phyloP scores from a whole-genome alignment of 2,888 invertebrate genomes.

The Napeogenes sylphis region DNA sequence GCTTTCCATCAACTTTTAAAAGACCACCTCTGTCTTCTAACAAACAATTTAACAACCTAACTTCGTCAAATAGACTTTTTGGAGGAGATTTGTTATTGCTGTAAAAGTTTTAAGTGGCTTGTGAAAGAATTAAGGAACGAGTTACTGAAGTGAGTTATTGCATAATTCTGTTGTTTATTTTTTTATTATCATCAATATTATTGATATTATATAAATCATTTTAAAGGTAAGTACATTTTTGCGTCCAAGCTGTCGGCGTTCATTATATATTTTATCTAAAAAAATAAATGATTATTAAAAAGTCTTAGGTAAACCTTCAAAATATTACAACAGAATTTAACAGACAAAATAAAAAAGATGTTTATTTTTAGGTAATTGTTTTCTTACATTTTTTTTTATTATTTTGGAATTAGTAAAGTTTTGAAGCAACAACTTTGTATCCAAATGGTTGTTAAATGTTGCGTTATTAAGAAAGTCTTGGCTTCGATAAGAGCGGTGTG shows the following conservation, averaged over 20 bases:
- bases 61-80: slow-evolving; percentile 70
- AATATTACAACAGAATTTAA: background rate
- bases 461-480: slow-evolving; percentile 58
- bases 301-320: too few relatives aligned
- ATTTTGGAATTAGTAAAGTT: slow-evolving; percentile 8
- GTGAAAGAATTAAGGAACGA: slow-evolving; percentile 68
- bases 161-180: slow-evolving; percentile 15
- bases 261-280: too few relatives aligned
- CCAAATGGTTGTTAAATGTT: slow-evolving; percentile 44
- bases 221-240: too few relatives aligned
- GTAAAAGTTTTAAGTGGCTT: slow-evolving; percentile 74
- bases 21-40: slow-evolving; percentile 59
- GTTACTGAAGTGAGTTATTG: slow-evolving; percentile 41
- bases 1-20: slow-evolving; percentile 61
- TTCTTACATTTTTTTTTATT: background rate
- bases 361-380: background rate
- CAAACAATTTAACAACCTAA: slow-evolving; percentile 73
- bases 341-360: background rate
- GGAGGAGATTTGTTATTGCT: slow-evolving; percentile 75
- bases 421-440: slow-evolving; percentile 12
- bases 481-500: slow-evolving; percentile 61
- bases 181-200: too few relatives aligned
- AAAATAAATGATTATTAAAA: too few relatives aligned
- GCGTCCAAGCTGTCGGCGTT: too few relatives aligned
- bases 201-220: too few relatives aligned